Evolutionary conservation across 2,888 invertebrate genomes (phyloP), one percentile per base, ranked within the genome.

Genomic region (Margaritifera margaritifera): DNA sequence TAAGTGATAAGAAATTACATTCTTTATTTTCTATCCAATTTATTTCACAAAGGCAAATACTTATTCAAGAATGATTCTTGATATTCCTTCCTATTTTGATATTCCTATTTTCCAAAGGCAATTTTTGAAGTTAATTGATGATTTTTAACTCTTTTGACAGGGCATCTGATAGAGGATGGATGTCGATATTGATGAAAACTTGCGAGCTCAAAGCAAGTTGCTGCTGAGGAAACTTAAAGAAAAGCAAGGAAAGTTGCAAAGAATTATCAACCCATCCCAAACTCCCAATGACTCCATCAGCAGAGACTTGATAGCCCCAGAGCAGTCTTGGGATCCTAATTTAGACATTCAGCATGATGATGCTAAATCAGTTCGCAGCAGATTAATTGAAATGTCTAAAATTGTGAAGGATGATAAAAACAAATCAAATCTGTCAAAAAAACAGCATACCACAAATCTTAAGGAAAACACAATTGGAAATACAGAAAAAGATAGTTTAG

Each of bases 201-300:
- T 84, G 5, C 67, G 82, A 61, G 74, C 71, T 22, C 80, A 84
- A 68, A 84, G 83, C 62, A 78, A 80, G 58, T 64, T 77, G 24
- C 72, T 86, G 24, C 75, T 84, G 56, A 71, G 78, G 19, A 79
- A 80, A 62, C 66, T 86, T 54, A 80, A 84, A 66, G 74, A 75
- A n/a, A 79, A 80, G 62, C 83, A 84, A 71, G 69, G 80, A 27
- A 72, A 71, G 63, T 68, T 82, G 27, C 80, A 82, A 61, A 71
- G 70, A 52, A 68, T 69, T 51, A 69, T 80, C 27, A 62, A 73
- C 18, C 53, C 55, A 19, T 61, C 69, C 1, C 24, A 50, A 50
- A 20, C 18, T 66, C 15, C 22, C 59, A 59, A 11, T n/a, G 25
- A 59, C 19, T 52, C 31, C 20, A n/a, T 31, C 18, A 18, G 19